Evolutionary conservation across 2,888 invertebrate genomes (phyloP).

Genomic region (Nomada hirtipes): DNA sequence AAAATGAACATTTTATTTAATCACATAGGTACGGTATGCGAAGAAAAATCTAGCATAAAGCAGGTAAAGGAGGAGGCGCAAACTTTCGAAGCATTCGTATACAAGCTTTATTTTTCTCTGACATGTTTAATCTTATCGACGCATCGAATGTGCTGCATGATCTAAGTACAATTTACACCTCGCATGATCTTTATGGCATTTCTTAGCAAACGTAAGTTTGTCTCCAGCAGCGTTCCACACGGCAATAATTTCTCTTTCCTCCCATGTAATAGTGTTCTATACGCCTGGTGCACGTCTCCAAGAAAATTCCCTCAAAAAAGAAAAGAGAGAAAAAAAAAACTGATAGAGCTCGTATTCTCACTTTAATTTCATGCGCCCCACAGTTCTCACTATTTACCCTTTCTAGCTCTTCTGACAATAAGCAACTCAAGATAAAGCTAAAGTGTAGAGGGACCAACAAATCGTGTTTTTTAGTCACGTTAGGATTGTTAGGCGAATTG

Average conservation of each 20-base stretch:
- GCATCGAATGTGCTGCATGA: conserved; percentile 72
- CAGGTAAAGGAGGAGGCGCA: conserved; percentile 46
- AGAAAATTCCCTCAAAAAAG: background rate
- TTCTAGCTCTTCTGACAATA: conserved; percentile 81
- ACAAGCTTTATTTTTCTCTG: conserved; percentile 83
- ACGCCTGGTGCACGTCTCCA: conserved; percentile 57
- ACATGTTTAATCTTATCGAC: conserved; percentile 52
- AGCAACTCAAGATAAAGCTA: conserved; percentile 84
- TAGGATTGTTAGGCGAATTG: conserved; percentile 83
- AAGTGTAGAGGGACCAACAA: conserved; percentile 84
- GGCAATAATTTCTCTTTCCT: conserved; percentile 20
- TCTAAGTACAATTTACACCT: conserved; percentile 54
- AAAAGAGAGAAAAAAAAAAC: conserved; percentile 23
- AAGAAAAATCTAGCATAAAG: background rate
- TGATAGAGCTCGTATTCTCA: conserved; percentile 52
- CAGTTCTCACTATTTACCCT: conserved; percentile 73
- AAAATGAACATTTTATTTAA: background rate
- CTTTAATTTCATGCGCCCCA: conserved; percentile 62
- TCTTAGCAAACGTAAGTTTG: conserved; percentile 48
- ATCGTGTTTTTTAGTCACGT: conserved; percentile 75
- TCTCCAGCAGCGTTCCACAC: conserved; percentile 56
- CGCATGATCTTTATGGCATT: conserved; percentile 69
- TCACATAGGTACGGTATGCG: conserved; percentile 3
- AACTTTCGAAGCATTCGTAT: conserved; percentile 28
- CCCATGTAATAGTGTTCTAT: conserved; percentile 11